Percentiles rank a stretch among this genome's conserved stretches.
These are phyloP conservation scores for Actias luna DNA, from an alignment of 2,888 invertebrate genomes.

Conservation along the genomic window DNA sequence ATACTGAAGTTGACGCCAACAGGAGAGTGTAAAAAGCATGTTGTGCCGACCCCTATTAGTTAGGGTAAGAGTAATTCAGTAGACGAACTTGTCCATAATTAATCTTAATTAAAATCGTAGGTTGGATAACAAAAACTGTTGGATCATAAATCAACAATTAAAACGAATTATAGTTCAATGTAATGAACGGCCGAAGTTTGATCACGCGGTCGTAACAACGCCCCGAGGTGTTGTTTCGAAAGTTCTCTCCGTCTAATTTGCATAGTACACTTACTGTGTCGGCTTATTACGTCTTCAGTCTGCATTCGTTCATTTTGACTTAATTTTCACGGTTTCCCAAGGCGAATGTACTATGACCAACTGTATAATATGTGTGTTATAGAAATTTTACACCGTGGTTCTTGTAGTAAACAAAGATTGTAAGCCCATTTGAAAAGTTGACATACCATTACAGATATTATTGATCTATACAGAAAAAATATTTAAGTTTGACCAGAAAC, in stretches of 20 bases:
- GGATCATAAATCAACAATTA: conserved; percentile 8
- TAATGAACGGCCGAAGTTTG: conserved; percentile 7
- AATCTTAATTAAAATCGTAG: background rate
- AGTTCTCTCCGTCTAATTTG: background rate
- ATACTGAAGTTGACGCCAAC: no score
- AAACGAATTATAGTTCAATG: conserved; percentile 3
- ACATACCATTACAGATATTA: no score
- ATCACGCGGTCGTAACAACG: conserved; percentile 1
- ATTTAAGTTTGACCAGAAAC: no score
- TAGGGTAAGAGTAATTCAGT: no score
- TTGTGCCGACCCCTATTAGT: no score
- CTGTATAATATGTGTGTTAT: no score
- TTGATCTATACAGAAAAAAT: no score
- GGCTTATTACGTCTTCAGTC: background rate
- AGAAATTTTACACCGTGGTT: no score
- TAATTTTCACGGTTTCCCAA: background rate
- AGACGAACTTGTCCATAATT: background rate
- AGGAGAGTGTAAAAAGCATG: no score
- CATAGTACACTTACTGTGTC: conserved; percentile 1
- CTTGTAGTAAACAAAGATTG: no score
- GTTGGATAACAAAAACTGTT: background rate
- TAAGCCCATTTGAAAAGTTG: no score
- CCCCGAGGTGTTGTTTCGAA: conserved; percentile 5
- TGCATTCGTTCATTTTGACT: background rate
- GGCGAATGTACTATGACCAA: no score